These are phyloP conservation scores for Chrysolina oricalcia DNA, from an alignment of 2,888 invertebrate genomes.

Conservation along the genomic window DNA sequence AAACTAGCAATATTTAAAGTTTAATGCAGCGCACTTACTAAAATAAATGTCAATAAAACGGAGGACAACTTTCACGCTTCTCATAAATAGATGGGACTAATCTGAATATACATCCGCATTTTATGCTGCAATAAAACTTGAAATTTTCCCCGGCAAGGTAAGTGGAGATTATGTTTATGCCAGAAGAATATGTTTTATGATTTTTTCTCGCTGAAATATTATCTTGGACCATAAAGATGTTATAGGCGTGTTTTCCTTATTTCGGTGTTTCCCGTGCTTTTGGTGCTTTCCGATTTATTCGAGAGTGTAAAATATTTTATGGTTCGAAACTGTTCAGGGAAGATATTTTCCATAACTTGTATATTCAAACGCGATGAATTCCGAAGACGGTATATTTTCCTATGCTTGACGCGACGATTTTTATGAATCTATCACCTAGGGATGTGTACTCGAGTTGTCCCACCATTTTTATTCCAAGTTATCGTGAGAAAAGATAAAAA, in stretches of 20 bases:
- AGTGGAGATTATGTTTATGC: conserved; percentile 57
- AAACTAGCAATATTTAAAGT: conserved; percentile 2
- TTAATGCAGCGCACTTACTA: conserved; percentile 12
- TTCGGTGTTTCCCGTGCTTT: conserved; percentile 27
- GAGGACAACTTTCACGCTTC: conserved; percentile 35
- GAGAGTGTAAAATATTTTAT: conserved; percentile 28
- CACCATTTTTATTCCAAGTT: not conserved
- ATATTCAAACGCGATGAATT: conserved; percentile 20
- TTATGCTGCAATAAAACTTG: conserved; percentile 54
- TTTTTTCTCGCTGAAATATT: conserved; percentile 46
- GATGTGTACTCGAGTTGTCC: not conserved
- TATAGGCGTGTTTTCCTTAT: conserved; percentile 40
- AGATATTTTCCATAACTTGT: conserved; percentile 24
- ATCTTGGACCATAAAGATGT: conserved; percentile 35
- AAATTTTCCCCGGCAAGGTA: conserved; percentile 52
- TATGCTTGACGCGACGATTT: conserved; percentile 1
- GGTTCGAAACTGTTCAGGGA: conserved; percentile 14
- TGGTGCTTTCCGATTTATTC: conserved; percentile 27
- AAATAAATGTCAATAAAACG: conserved; percentile 36
- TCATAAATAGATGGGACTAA: conserved; percentile 46
- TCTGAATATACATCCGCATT: conserved; percentile 57
- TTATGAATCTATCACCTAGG: conserved; percentile 11
- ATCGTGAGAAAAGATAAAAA: not conserved
- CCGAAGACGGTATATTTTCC: conserved; percentile 1
- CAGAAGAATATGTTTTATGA: conserved; percentile 56